Evolutionary conservation across 2,797 vertebrate species (phyloP).

Genomic region (Paedocypris micromegethes): DNA sequence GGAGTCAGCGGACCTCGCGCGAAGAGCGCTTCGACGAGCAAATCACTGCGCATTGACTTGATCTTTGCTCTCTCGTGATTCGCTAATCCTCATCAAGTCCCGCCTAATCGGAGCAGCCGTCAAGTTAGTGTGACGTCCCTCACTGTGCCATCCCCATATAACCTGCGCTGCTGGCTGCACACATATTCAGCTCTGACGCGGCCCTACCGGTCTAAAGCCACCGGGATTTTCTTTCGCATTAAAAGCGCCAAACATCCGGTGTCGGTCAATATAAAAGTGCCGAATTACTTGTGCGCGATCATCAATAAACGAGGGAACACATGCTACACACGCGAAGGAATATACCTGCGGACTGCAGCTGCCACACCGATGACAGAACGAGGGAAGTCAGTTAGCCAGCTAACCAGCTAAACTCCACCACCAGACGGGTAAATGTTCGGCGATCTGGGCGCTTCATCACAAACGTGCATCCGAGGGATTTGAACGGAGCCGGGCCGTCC

Average conservation of each 20-base stretch:
- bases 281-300: slow-evolving; percentile 6
- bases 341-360: slow-evolving; percentile 46
- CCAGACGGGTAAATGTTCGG: slow-evolving; percentile 38
- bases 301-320: background rate
- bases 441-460: slow-evolving; percentile 15
- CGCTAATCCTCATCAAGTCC: background rate
- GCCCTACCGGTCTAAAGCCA: slow-evolving; percentile 36
- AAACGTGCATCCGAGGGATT: slow-evolving; percentile 11
- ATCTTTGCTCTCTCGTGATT: background rate
- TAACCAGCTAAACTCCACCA: slow-evolving; percentile 38
- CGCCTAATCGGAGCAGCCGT: slow-evolving; percentile 30
- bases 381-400: slow-evolving; percentile 59
- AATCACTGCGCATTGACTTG: slow-evolving; percentile 4
- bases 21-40: background rate
- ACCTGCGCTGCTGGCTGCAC: slow-evolving; percentile 46
- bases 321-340: slow-evolving; percentile 51
- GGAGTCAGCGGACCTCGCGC: background rate
- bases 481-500: slow-evolving; percentile 21
- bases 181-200: slow-evolving; percentile 31
- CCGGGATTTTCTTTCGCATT: slow-evolving; percentile 21
- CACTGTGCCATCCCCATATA: slow-evolving; percentile 35
- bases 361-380: slow-evolving; percentile 50
- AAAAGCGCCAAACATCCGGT: background rate
- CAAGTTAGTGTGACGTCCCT: slow-evolving; percentile 28
- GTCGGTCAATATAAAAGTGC: slow-evolving; percentile 1